Evolutionary conservation across 2,888 invertebrate genomes (phyloP).

Genomic region (Orgyia antiqua): DNA sequence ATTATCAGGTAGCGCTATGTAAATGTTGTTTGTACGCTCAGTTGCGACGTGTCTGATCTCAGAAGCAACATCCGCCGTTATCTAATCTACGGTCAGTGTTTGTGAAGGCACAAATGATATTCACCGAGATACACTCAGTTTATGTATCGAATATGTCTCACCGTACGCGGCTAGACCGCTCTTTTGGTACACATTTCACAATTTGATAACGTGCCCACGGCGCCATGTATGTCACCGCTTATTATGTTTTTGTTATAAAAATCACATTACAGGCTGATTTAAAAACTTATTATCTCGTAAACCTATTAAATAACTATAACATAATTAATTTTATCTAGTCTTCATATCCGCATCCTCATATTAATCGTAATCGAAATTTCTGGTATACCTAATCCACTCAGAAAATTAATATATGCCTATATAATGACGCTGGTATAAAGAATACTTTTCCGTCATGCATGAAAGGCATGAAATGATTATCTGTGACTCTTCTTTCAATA

Average conservation of each 20-base stretch:
- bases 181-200: constrained; percentile 28
- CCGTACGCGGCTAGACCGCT: constrained; percentile 18
- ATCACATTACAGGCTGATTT: too few relatives aligned
- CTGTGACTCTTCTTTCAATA: too few relatives aligned
- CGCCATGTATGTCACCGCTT: constrained; percentile 28
- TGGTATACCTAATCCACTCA: too few relatives aligned
- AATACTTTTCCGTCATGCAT: too few relatives aligned
- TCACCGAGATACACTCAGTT: constrained; percentile 51
- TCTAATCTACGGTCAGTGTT: constrained; percentile 76
- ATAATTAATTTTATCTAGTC: too few relatives aligned
- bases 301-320: too few relatives aligned
- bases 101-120: constrained; percentile 50
- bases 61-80: constrained; percentile 66
- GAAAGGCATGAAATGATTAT: too few relatives aligned
- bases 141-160: constrained; percentile 28
- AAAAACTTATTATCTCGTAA: too few relatives aligned
- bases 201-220: constrained; percentile 22
- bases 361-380: too few relatives aligned
- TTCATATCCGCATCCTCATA: too few relatives aligned
- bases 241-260: constrained; percentile 25
- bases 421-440: too few relatives aligned
- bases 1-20: constrained; percentile 39
- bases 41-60: constrained; percentile 37
- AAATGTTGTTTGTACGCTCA: constrained; percentile 33
- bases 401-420: too few relatives aligned